These are phyloP conservation scores for Brenthis ino DNA, from an alignment of 2,888 invertebrate species.

Conservation along the genomic window DNA sequence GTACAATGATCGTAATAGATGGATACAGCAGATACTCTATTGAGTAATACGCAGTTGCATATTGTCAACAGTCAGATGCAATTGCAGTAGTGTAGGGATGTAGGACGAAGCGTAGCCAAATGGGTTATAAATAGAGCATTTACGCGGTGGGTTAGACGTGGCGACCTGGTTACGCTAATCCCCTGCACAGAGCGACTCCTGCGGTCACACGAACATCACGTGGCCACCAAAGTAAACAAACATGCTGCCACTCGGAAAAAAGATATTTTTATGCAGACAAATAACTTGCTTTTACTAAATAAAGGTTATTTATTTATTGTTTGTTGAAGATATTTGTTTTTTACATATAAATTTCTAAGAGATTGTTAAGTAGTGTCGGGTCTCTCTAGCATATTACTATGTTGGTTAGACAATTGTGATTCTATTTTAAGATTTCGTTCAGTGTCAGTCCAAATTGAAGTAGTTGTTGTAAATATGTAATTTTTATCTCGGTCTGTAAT, in stretches of 20 bases:
- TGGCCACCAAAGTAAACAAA: slow-evolving; percentile 50
- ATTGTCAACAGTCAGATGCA: slow-evolving; percentile 45
- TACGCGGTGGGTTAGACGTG: slow-evolving; percentile 45
- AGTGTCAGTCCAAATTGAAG: no score
- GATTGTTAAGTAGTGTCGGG: no score
- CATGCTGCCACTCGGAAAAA: not conserved
- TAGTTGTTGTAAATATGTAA: no score
- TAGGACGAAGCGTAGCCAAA: slow-evolving; percentile 46
- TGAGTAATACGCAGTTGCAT: slow-evolving; percentile 42
- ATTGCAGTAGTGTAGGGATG: slow-evolving; percentile 46
- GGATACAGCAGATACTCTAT: slow-evolving; percentile 25
- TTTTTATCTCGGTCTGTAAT: no score
- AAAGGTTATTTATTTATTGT: not conserved
- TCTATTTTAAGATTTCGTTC: no score
- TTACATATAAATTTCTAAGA: no score
- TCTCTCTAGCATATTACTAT: no score
- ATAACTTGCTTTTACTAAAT: not conserved
- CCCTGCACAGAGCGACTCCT: slow-evolving; percentile 52
- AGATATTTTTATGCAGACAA: slow-evolving; percentile 5
- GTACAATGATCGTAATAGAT: slow-evolving; percentile 2
- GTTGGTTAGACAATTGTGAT: no score
- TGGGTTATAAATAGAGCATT: slow-evolving; percentile 59
- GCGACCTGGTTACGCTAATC: slow-evolving; percentile 67
- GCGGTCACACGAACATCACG: slow-evolving; percentile 47
- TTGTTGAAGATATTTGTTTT: no score